Conservation (phyloP, 2,113 vertebrate species). For the Lontra canadensis region DNA sequence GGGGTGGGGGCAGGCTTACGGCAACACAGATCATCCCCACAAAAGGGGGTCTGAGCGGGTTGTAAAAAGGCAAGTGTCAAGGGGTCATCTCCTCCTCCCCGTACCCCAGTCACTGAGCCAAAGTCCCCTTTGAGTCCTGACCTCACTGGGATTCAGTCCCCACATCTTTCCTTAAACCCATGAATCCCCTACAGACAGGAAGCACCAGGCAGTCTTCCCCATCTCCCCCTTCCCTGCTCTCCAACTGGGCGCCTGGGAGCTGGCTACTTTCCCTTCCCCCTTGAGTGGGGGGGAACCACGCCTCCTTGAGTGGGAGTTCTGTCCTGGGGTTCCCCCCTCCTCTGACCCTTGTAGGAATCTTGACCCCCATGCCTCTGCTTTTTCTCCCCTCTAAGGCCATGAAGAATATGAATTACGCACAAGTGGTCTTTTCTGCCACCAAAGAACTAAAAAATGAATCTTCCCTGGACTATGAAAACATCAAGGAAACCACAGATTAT, state of each 20-base stretch:
- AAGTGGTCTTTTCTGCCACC: conserved; percentile 69
- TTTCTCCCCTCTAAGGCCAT: too few species aligned
- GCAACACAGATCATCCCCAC: neutral
- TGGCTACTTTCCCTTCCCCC: neutral
- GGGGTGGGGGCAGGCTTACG: rapidly evolving
- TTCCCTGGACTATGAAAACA: conserved; percentile 71
- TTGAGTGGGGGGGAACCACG: neutral
- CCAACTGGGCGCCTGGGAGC: neutral
- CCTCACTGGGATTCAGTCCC: neutral
- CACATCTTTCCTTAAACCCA: neutral
- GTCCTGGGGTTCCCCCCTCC: neutral
- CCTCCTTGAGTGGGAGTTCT: neutral
- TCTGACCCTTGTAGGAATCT: neutral
- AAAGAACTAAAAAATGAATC: rapidly evolving
- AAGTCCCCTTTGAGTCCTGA: neutral
- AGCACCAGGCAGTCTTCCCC: neutral
- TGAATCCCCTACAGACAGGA: neutral
- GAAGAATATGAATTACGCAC: conserved; percentile 69
- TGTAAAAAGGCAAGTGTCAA: neutral
- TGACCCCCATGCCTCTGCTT: neutral
- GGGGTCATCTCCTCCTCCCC: neutral
- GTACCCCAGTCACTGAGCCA: neutral
- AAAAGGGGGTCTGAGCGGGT: neutral
- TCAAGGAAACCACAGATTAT: conserved; percentile 59
- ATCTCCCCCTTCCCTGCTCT: neutral